phyloP scores from a whole-genome alignment of 1,140 invertebrate genomes.

The Drosophila sechellia region DNA sequence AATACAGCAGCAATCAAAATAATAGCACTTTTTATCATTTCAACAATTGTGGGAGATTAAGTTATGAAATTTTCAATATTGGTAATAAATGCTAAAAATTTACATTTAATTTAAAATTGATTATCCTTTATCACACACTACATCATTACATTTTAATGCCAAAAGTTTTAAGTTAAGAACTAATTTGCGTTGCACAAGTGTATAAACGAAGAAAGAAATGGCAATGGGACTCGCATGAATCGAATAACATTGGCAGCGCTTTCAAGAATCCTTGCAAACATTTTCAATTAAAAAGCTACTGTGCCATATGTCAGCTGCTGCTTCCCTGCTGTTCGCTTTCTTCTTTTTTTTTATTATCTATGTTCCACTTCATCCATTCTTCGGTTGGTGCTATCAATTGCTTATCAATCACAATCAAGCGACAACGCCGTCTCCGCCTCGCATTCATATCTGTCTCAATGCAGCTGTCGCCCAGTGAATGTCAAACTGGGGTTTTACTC shows the following conservation, averaged over 20 bases:
- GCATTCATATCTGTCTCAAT: slow-evolving; percentile 62
- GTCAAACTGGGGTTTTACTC: slow-evolving; percentile 34
- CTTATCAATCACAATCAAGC: slow-evolving; percentile 77
- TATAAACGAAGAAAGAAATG: background rate
- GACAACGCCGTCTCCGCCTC: slow-evolving; percentile 60
- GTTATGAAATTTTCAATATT: too few species aligned
- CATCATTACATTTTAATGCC: too few species aligned
- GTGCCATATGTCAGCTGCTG: slow-evolving; percentile 71
- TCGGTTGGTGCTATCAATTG: slow-evolving; percentile 52
- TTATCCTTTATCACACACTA: too few species aligned
- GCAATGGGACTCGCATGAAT: slow-evolving; percentile 32
- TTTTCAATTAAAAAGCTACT: slow-evolving; percentile 80
- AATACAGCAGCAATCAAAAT: background rate
- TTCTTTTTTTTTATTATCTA: slow-evolving; percentile 5
- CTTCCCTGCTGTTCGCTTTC: slow-evolving; percentile 6
- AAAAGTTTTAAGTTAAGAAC: background rate
- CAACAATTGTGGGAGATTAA: too few species aligned
- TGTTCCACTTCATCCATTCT: background rate
- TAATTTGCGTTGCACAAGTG: background rate
- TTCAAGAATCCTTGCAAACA: slow-evolving; percentile 75
- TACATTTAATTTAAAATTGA: background rate
- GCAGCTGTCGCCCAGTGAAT: slow-evolving; percentile 27
- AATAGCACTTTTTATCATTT: background rate
- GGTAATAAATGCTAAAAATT: background rate
- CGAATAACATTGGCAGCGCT: slow-evolving; percentile 61